These are phyloP conservation scores for Mylabris sibirica DNA, from an alignment of 2,888 invertebrate genomes.

Conservation along the genomic window DNA sequence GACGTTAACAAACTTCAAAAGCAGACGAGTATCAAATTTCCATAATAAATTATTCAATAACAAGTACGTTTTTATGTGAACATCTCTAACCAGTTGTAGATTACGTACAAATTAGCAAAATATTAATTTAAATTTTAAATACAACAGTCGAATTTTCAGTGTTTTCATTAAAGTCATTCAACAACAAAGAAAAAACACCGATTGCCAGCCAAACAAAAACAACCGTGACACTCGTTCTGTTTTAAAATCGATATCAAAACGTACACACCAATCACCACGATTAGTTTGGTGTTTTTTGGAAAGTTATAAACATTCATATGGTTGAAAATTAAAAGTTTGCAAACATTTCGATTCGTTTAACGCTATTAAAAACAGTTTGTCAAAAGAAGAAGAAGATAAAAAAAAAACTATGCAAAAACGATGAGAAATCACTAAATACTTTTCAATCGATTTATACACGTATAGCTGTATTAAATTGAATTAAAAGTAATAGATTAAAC, in stretches of 20 bases:
- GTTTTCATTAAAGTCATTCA: background rate
- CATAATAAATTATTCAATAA: background rate
- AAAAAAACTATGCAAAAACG: too few species aligned
- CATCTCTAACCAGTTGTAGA: background rate
- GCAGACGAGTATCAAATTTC: background rate
- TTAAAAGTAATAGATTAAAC: slow-evolving; percentile 40
- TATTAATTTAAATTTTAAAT: slow-evolving; percentile 3
- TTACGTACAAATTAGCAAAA: background rate
- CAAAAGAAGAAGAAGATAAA: background rate
- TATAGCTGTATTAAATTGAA: slow-evolving; percentile 24
- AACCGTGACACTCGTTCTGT: background rate
- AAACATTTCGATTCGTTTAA: background rate
- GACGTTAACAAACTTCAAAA: background rate
- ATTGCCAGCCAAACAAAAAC: background rate
- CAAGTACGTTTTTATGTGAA: background rate
- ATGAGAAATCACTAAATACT: background rate
- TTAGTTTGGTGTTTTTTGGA: background rate
- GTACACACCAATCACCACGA: background rate
- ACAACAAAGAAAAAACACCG: background rate
- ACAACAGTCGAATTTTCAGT: background rate
- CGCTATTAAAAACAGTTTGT: background rate
- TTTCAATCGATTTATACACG: background rate
- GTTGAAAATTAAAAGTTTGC: background rate
- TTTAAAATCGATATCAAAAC: background rate
- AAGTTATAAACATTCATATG: slow-evolving; percentile 5